Conservation (phyloP, 2,888 invertebrate species). For the Doris montereyensis region DNA sequence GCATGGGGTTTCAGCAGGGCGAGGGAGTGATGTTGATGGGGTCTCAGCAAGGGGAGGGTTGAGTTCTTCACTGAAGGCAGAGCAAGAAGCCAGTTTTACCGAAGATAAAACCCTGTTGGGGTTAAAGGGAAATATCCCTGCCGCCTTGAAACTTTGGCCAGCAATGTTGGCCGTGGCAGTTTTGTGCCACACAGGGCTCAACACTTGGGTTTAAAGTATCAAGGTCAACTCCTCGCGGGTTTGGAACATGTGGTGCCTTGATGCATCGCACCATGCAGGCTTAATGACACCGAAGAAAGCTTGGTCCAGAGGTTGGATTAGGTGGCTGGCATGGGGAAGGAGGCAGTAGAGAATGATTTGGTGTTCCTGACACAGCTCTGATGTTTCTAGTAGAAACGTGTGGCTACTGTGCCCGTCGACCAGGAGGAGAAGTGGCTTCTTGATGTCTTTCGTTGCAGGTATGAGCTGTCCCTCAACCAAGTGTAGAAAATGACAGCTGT, state of each 20-base stretch:
- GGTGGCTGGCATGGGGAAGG: conserved; percentile 43
- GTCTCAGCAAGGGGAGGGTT: neutral
- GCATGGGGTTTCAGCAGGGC: neutral
- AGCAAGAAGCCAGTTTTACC: neutral
- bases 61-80: neutral
- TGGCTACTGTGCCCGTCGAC: neutral
- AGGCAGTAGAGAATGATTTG: conserved; percentile 45
- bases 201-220: conserved; percentile 42
- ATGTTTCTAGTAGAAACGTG: neutral
- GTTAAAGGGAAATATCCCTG: neutral
- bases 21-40: no score
- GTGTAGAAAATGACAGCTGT: conserved; percentile 11
- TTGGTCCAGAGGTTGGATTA: conserved; percentile 46
- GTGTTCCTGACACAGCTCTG: conserved; percentile 35
- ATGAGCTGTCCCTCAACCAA: conserved; percentile 23
- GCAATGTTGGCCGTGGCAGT: conserved; percentile 28
- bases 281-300: conserved; percentile 44
- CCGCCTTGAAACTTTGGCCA: neutral
- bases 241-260: conserved; percentile 35
- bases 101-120: neutral
- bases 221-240: conserved; percentile 41
- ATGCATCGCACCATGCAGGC: conserved; percentile 40
- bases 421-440: neutral
- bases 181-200: conserved; percentile 41
- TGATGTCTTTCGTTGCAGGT: neutral